A percentile compares a stretch with the other conserved stretches of the same genome.
These are phyloP conservation scores for Aurelia coerulea DNA, from an alignment of 30 jellyfish, hydroid and myxozoan species.

Conservation along the genomic window DNA sequence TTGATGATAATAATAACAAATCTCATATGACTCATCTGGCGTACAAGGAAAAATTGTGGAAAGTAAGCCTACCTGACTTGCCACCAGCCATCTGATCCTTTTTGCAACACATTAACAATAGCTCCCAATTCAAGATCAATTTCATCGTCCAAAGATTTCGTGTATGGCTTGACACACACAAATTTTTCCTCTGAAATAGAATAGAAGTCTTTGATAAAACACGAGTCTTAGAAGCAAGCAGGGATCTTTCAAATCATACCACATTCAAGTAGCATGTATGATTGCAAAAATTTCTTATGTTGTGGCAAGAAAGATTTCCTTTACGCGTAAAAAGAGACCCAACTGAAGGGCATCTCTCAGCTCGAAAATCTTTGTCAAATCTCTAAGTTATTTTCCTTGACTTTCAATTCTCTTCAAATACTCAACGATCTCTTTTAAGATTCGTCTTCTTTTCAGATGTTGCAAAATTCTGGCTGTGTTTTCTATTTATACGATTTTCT, in stretches of 20 bases:
- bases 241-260: too few species aligned
- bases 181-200: conserved; percentile 63
- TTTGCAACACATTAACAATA: conserved; percentile 74
- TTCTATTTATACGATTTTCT: too few species aligned
- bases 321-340: not conserved
- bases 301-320: not conserved
- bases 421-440: too few species aligned
- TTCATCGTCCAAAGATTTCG: conserved; percentile 86
- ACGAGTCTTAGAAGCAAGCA: not conserved
- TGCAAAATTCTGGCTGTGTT: too few species aligned
- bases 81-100: conserved; percentile 99
- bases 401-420: too few species aligned
- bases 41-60: too few species aligned
- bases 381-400: not conserved
- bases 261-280: not conserved
- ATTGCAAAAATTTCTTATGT: not conserved
- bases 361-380: not conserved
- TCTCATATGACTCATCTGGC: too few species aligned
- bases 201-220: not conserved
- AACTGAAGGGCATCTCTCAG: not conserved
- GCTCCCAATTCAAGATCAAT: conserved; percentile 84
- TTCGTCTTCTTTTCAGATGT: too few species aligned
- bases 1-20: too few species aligned
- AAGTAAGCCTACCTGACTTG: conserved; percentile 69
- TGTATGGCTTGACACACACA: conserved; percentile 79